Conservation (phyloP, 2,888 invertebrate species). For the Ptychoptera albimana region DNA sequence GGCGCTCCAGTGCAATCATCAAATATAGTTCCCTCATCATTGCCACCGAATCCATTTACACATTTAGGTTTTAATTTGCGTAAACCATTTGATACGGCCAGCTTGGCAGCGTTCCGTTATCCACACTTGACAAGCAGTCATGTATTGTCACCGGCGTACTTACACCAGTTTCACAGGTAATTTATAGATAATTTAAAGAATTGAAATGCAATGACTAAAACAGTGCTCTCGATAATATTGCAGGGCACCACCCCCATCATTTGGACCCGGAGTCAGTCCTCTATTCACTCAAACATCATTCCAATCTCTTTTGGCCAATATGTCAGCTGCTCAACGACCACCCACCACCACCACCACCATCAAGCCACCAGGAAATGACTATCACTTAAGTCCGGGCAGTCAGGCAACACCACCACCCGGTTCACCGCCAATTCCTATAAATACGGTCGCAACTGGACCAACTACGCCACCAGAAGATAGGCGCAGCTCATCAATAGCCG, state of each 20-base stretch:
- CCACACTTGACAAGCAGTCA: constrained; percentile 37
- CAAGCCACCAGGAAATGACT: constrained; percentile 15
- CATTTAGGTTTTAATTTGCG: constrained; percentile 61
- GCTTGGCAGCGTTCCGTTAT: constrained; percentile 56
- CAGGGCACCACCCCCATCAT: constrained; percentile 41
- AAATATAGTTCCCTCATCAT: constrained; percentile 50
- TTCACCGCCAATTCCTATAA: constrained; percentile 25
- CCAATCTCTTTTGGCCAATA: constrained; percentile 70
- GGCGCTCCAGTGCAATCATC: constrained; percentile 43
- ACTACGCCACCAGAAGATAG: constrained; percentile 60
- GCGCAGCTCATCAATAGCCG: constrained; percentile 74
- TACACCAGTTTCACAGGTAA: constrained; percentile 36
- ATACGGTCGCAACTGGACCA: background rate
- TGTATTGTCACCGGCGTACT: constrained; percentile 41
- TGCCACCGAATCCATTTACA: constrained; percentile 63
- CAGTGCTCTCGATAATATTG: constrained; percentile 27
- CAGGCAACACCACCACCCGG: constrained; percentile 37
- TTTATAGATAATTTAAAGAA: background rate
- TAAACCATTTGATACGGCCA: constrained; percentile 51
- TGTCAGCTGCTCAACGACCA: constrained; percentile 46
- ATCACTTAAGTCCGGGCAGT: constrained; percentile 8
- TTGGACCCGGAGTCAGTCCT: constrained; percentile 43
- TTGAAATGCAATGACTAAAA: constrained; percentile 21
- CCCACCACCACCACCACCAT: constrained; percentile 20
- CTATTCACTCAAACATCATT: constrained; percentile 50